Conservation (phyloP, 2,888 invertebrate genomes). For the Hyles lineata region DNA sequence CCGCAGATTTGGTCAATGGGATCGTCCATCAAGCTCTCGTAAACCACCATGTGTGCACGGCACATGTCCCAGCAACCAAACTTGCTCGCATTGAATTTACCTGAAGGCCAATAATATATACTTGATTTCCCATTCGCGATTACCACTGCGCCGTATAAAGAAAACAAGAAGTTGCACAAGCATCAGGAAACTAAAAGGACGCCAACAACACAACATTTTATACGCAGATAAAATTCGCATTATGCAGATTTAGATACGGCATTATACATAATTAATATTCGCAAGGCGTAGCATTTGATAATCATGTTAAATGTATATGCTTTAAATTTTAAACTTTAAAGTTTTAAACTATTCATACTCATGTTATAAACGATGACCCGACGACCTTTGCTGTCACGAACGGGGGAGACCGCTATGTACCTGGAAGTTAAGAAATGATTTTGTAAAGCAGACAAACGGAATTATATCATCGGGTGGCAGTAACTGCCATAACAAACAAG, state of each 20-base stretch:
- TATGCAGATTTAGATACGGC: not conserved
- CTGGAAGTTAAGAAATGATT: conserved; percentile 74
- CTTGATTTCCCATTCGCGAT: conserved; percentile 26
- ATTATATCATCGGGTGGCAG: conserved; percentile 57
- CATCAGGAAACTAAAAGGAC: not conserved
- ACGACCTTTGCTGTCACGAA: conserved; percentile 89
- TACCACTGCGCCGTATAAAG: not conserved
- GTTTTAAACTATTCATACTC: conserved; percentile 69
- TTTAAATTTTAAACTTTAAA: too few species aligned
- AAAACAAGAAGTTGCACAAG: not conserved
- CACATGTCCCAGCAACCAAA: conserved; percentile 89
- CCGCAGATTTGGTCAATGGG: conserved; percentile 91
- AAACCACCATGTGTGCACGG: conserved; percentile 88
- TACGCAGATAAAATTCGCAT: not conserved
- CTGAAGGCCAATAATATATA: conserved; percentile 61
- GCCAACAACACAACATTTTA: not conserved
- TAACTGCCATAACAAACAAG: conserved; percentile 33
- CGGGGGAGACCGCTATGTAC: conserved; percentile 90
- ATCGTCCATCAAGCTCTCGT: conserved; percentile 91
- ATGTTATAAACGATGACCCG: conserved; percentile 88
- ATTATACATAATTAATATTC: not conserved
- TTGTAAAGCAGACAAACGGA: conserved; percentile 50
- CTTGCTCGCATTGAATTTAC: conserved; percentile 87
- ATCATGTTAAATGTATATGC: not conserved
- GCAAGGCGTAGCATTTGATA: not conserved